phyloP scores from a whole-genome alignment of 2,888 invertebrate species.

The Pelosia muscerda region DNA sequence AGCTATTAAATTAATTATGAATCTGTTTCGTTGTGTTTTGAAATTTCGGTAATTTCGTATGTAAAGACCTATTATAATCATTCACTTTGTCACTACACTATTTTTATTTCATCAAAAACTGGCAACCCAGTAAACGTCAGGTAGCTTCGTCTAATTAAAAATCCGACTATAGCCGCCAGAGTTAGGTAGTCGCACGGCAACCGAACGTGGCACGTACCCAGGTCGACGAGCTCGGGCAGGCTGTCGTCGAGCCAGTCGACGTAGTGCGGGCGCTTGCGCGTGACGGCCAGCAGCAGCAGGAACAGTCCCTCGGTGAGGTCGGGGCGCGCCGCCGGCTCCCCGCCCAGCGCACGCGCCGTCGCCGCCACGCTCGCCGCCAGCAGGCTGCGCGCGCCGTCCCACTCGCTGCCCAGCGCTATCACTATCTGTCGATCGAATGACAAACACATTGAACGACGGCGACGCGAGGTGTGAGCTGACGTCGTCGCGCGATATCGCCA shows the following conservation, averaged over 20 bases:
- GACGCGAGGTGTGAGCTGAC: background rate
- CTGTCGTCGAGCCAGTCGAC: constrained; percentile 71
- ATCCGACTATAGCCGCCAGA: too few species aligned
- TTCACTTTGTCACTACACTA: too few species aligned
- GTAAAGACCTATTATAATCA: too few species aligned
- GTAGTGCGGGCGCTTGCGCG: constrained; percentile 88
- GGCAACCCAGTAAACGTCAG: too few species aligned
- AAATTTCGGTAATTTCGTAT: too few species aligned
- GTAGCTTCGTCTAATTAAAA: too few species aligned
- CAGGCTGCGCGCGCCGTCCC: constrained; percentile 63
- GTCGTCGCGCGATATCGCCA: background rate
- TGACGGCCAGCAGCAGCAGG: constrained; percentile 87
- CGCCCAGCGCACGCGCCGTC: constrained; percentile 74
- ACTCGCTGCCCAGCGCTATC: constrained; percentile 74
- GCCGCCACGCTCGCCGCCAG: constrained; percentile 61
- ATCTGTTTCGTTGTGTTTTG: too few species aligned
- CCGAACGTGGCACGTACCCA: constrained; percentile 68
- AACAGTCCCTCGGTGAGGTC: constrained; percentile 92
- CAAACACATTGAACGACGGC: background rate
- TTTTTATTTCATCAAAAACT: too few species aligned
- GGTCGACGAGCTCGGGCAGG: constrained; percentile 66
- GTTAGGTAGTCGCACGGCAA: too few species aligned
- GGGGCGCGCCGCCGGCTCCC: constrained; percentile 88
- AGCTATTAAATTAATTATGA: too few species aligned
- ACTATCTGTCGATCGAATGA: constrained; percentile 64